A percentile compares a stretch with the other conserved stretches of the same genome.
These are phyloP conservation scores for Sclerodermus sp. DNA, from an alignment of 2,888 invertebrate species.

Conservation along the genomic window DNA sequence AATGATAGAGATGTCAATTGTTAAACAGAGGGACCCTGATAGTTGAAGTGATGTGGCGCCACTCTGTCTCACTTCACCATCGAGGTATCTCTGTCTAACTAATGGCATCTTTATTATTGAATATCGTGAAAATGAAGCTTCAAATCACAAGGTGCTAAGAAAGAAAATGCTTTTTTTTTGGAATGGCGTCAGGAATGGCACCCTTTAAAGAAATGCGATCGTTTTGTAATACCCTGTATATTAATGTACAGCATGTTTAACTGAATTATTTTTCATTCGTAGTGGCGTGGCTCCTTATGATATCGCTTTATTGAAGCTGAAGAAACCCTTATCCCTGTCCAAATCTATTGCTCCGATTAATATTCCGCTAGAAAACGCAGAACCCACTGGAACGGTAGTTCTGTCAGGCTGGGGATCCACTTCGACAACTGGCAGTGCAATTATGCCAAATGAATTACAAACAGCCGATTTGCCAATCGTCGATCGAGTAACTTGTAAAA, in stretches of 20 bases:
- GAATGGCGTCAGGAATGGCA: no score
- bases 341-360: slow-evolving; percentile 48
- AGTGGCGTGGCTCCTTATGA: slow-evolving; percentile 60
- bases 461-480: slow-evolving; percentile 37
- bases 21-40: slow-evolving; percentile 43
- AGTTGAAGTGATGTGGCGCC: slow-evolving; percentile 42
- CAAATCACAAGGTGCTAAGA: no score
- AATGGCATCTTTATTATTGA: no score
- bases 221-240: no score
- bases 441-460: slow-evolving; percentile 40
- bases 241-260: no score
- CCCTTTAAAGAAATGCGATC: no score
- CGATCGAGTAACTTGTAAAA: slow-evolving; percentile 25
- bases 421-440: slow-evolving; percentile 19
- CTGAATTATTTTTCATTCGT: no score
- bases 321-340: slow-evolving; percentile 40
- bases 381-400: slow-evolving; percentile 42
- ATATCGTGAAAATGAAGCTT: no score
- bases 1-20: no score
- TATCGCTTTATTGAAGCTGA: slow-evolving; percentile 59
- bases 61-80: no score
- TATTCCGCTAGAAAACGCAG: slow-evolving; percentile 43
- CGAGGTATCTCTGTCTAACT: no score
- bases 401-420: slow-evolving; percentile 61
- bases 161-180: no score